A percentile compares a stretch with the other conserved stretches of the same genome.
phyloP scores from a whole-genome alignment of 2,888 invertebrate species.

The Dermolepida albohirtum region DNA sequence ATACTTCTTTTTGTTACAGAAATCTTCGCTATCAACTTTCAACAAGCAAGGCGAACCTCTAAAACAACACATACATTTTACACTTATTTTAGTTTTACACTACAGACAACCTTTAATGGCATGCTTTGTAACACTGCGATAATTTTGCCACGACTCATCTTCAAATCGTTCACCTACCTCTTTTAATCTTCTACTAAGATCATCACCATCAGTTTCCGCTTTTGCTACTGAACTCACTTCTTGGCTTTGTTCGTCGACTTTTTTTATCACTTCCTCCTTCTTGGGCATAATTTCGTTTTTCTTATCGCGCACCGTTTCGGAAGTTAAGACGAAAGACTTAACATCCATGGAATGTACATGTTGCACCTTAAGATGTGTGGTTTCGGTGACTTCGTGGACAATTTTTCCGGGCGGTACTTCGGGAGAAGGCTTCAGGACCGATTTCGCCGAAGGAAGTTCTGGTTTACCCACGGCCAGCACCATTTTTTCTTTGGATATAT shows the following conservation, averaged over 20 bases:
- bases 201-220: slow-evolving; percentile 55
- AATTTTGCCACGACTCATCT: slow-evolving; percentile 66
- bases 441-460: slow-evolving; percentile 58
- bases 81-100: slow-evolving; percentile 5
- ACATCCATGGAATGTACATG: slow-evolving; percentile 68
- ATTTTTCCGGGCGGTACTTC: slow-evolving; percentile 66
- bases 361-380: slow-evolving; percentile 67
- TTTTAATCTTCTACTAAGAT: slow-evolving; percentile 63
- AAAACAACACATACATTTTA: no score
- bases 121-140: slow-evolving; percentile 69
- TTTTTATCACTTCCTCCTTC: slow-evolving; percentile 47
- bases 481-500: slow-evolving; percentile 63
- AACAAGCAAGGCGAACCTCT: no score
- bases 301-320: slow-evolving; percentile 66
- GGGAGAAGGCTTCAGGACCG: slow-evolving; percentile 62
- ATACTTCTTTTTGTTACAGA: no score
- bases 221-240: slow-evolving; percentile 46
- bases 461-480: slow-evolving; percentile 64
- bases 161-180: slow-evolving; percentile 66
- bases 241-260: slow-evolving; percentile 44
- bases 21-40: no score
- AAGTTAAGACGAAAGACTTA: slow-evolving; percentile 68
- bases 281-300: slow-evolving; percentile 50
- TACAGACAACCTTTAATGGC: slow-evolving; percentile 70
- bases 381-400: slow-evolving; percentile 67